These are phyloP conservation scores for Microvelia longipes DNA, from an alignment of 1,140 invertebrate genomes.

Conservation along the genomic window DNA sequence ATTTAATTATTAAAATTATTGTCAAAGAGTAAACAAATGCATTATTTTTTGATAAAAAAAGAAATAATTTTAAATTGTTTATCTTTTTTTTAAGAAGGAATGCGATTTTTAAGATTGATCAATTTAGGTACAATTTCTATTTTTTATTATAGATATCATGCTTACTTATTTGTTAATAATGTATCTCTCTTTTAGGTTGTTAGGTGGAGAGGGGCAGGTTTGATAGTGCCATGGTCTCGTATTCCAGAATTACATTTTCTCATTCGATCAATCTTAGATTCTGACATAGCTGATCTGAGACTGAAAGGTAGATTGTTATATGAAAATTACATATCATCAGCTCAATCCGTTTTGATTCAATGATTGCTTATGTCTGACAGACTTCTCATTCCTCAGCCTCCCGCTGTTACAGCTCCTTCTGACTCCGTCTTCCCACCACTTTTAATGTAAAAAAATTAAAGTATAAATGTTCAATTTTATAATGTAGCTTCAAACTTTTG, in stretches of 20 bases:
- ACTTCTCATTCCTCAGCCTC: constrained; percentile 67
- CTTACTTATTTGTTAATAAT: too few species aligned
- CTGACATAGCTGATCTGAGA: constrained; percentile 69
- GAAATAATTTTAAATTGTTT: too few species aligned
- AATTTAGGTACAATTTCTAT: too few species aligned
- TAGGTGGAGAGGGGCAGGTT: constrained; percentile 66
- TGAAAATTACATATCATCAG: constrained; percentile 69
- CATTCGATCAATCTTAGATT: constrained; percentile 68
- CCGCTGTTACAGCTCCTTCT: constrained; percentile 47
- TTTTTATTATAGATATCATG: too few species aligned
- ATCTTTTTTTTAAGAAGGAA: too few species aligned
- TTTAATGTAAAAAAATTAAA: constrained; percentile 31
- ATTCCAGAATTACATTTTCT: constrained; percentile 90
- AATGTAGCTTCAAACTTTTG: too few species aligned
- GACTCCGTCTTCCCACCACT: constrained; percentile 52
- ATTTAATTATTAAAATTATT: too few species aligned
- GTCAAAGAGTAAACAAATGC: too few species aligned
- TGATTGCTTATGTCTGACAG: constrained; percentile 67
- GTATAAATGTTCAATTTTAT: too few species aligned
- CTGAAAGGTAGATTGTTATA: constrained; percentile 77
- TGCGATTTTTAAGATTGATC: too few species aligned
- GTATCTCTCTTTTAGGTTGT: constrained; percentile 59
- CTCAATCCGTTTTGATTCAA: constrained; percentile 65
- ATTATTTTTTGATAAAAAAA: too few species aligned
- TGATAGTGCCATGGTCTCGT: constrained; percentile 69